Evolutionary conservation across 2,797 vertebrate species (phyloP).

Genomic region (Salarias fasciatus): DNA sequence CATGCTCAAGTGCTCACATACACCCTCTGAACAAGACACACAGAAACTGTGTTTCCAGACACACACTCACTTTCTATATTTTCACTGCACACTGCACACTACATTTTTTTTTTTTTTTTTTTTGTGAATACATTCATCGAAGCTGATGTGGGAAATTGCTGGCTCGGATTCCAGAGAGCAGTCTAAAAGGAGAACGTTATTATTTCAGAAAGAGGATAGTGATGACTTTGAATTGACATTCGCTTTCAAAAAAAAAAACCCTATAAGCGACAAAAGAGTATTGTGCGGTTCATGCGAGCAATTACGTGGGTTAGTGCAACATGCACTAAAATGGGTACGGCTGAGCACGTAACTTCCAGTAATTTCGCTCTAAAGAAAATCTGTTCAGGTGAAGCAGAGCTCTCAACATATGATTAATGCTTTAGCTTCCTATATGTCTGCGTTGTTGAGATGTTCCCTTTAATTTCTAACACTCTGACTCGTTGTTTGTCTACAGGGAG

Average conservation of each 20-base stretch:
- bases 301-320: conserved; percentile 15
- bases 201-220: conserved; percentile 20
- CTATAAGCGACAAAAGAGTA: conserved; percentile 20
- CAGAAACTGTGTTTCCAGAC: conserved; percentile 23
- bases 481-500: conserved; percentile 50
- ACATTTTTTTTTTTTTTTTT: no score
- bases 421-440: conserved; percentile 33
- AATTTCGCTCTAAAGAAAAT: conserved; percentile 21
- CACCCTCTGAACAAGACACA: conserved; percentile 20
- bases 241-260: conserved; percentile 6
- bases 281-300: conserved; percentile 22
- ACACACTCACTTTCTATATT: conserved; percentile 24
- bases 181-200: conserved; percentile 4
- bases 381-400: conserved; percentile 36
- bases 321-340: conserved; percentile 2
- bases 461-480: conserved; percentile 36
- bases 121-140: conserved; percentile 12
- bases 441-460: conserved; percentile 41
- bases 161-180: conserved; percentile 22
- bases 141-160: conserved; percentile 16
- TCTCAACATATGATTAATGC: conserved; percentile 53
- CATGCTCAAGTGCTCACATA: conserved; percentile 60
- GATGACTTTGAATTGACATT: conserved; percentile 44
- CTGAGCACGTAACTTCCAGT: conserved; percentile 8
- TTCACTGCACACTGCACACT: conserved; percentile 14